phyloP scores from a whole-genome alignment of 1,140 invertebrate genomes.

The Psix sp. region DNA sequence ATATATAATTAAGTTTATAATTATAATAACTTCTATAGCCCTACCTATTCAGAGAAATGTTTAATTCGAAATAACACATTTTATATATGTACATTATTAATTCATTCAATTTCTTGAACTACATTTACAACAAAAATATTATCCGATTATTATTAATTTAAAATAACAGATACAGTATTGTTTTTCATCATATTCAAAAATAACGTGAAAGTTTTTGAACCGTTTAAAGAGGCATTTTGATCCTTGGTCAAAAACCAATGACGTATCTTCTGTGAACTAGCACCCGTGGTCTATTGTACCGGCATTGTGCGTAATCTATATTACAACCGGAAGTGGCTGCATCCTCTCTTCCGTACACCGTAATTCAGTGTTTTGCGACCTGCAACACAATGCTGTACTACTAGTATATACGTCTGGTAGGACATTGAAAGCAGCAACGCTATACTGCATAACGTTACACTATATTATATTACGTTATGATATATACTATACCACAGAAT shows the following conservation, averaged over 20 bases:
- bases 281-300: conserved; percentile 70
- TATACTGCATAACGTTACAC: conserved; percentile 62
- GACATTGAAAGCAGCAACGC: conserved; percentile 49
- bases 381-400: conserved; percentile 61
- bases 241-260: conserved; percentile 68
- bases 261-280: conserved; percentile 63
- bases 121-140: no score
- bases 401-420: conserved; percentile 58
- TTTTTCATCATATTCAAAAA: conserved; percentile 35
- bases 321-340: conserved; percentile 75
- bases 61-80: no score
- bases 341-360: conserved; percentile 73
- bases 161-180: no score
- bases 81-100: no score
- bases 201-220: conserved; percentile 39
- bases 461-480: conserved; percentile 61
- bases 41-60: no score
- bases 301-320: conserved; percentile 76
- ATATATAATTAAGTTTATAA: no score
- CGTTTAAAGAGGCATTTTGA: conserved; percentile 70
- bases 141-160: no score
- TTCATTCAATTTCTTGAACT: no score
- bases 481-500: conserved; percentile 29
- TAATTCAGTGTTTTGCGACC: conserved; percentile 75
- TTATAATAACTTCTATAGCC: no score